Percentiles rank a stretch among this genome's conserved stretches.
These are phyloP conservation scores for Scaptodrosophila latifasciaeformis DNA, from an alignment of 2,888 invertebrate genomes.

Conservation along the genomic window DNA sequence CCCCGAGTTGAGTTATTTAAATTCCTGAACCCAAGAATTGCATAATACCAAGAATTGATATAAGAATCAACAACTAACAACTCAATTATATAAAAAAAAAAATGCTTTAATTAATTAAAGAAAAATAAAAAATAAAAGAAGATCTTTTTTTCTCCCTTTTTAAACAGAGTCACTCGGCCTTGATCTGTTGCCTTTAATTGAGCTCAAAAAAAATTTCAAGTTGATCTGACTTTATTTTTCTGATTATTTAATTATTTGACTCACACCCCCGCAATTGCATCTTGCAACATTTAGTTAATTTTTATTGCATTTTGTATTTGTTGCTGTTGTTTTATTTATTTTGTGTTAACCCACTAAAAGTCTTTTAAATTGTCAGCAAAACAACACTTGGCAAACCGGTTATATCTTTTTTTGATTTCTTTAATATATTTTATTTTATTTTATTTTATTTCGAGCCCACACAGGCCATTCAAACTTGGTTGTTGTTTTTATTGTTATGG, in stretches of 20 bases:
- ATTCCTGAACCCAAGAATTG: conserved; percentile 2
- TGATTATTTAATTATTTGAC: conserved; percentile 41
- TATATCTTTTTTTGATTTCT: conserved; percentile 1
- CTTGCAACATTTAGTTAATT: conserved; percentile 10
- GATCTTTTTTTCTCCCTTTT: no score
- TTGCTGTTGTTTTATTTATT: no score
- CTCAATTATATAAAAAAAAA: no score
- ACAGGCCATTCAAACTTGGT: not conserved
- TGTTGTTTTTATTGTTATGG: conserved; percentile 30
- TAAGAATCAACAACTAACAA: not conserved
- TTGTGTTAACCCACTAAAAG: no score
- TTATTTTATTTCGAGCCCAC: conserved; percentile 17
- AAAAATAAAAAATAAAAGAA: not conserved
- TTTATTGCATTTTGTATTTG: conserved; percentile 13
- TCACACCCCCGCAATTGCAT: conserved; percentile 50
- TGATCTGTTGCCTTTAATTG: no score
- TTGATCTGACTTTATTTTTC: no score
- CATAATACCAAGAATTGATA: not conserved
- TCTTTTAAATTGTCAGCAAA: no score
- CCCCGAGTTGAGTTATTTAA: conserved; percentile 11
- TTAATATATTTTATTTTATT: conserved; percentile 24
- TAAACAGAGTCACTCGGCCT: no score
- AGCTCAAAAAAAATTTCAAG: no score
- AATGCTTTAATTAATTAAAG: not conserved
- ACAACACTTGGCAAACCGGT: conserved; percentile 31